phyloP scores from a whole-genome alignment of 2,113 vertebrate species.

The Perognathus longimembris region DNA sequence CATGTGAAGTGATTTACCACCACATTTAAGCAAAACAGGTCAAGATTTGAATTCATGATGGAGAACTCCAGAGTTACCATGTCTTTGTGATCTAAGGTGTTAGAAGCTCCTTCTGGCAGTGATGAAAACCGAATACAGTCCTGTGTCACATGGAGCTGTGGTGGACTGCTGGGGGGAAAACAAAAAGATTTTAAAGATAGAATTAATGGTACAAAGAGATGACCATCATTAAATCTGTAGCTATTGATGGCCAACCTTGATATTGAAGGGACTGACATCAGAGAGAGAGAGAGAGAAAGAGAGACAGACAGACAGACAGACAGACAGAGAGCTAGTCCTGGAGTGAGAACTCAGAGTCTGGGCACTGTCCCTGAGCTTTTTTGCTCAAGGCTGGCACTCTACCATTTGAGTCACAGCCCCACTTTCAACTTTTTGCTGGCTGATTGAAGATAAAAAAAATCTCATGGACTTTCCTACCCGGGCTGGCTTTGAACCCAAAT shows the following conservation, averaged over 20 bases:
- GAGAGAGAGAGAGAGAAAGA: neutral
- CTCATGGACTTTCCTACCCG: no score
- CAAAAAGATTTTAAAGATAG: neutral
- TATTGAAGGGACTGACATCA: neutral
- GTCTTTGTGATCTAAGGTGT: no score
- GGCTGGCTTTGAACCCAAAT: no score
- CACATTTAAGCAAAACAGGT: neutral
- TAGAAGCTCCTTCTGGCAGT: neutral
- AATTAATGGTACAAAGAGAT: neutral
- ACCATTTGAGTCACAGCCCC: no score
- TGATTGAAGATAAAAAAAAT: no score
- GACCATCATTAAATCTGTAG: neutral
- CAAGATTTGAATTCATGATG: neutral
- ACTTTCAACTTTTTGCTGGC: no score
- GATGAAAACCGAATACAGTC: neutral
- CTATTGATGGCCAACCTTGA: neutral
- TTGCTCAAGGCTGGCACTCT: no score
- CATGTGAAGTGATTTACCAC: neutral
- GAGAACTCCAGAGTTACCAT: neutral
- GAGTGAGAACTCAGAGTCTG: no score
- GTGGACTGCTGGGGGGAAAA: neutral
- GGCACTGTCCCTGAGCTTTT: no score
- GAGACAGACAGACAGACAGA: no score
- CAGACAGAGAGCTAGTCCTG: no score
- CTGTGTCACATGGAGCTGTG: neutral